Evolutionary conservation across 2,888 invertebrate genomes (phyloP), one percentile per base, ranked within the genome.

Genomic region (Oxyscelio sp.): DNA sequence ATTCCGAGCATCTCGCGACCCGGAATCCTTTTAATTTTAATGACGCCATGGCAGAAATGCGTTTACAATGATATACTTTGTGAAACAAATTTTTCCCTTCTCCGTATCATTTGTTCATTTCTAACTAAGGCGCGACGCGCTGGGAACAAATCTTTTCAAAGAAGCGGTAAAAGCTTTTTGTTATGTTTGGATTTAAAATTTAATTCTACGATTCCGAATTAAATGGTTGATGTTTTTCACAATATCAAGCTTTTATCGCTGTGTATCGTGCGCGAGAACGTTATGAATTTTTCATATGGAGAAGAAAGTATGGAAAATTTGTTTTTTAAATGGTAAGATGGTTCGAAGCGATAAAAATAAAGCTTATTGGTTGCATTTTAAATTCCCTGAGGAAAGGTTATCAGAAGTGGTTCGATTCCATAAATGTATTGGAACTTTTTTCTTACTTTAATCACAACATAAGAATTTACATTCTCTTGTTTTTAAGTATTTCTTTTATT

Each of bases 21-120:
- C 68, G 83, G 68, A 68, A 83, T 83, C 73, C 83, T 78, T 78
- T 83, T 68, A 83, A 83, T 83, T 83, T 83, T 83, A 83, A 83
- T 73, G 77, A 83, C 61, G 77, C 65, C 52, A 52, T 63, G 68
- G 19, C 54, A 74, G 77, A 74, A 78, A 74, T 61, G 80, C 66
- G 80, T 74, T 74, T 73, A 80, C 80, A 80, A 74, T 80, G 66
- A 61, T 66, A 80, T 68, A 74, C 61, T 80, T 74, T 73, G 66
- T 68, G 63, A 74, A 73, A 73, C 73, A 80, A 73, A 80, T 80
- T 79, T 71, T 83, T 71, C 65, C 75, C 71, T 70, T 19, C 38
- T 52, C 50, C 79, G 78, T 48, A 54, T 71, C 61, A 82, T 65
- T 70, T 59, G 58, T 82, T 78, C 78, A 54, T 58, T 58, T 66